Base-by-base conservation (phyloP, 2,888 invertebrate genomes). In the Brenthis hecate region DNA sequence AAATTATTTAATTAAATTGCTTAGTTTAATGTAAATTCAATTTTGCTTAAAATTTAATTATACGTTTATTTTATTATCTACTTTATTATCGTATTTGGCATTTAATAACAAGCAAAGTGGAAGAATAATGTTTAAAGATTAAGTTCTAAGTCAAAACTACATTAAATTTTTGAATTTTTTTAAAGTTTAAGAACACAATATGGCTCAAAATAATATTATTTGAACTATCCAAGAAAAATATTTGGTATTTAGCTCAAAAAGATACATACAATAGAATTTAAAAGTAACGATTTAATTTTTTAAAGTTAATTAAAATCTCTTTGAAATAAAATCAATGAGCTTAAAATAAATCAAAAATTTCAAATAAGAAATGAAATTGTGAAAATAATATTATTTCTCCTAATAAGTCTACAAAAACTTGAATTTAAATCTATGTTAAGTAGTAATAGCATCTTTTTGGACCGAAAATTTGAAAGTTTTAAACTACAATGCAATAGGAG, bases 371-470 rank as follows among this genome's bases (percentile, higher is more conserved):
- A 32, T 32, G 32, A 1, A 6, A 6, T 36, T 6, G 6, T 6
- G 36, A 36, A 36, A 2, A 8, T 8, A 36, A 36, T 36, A 23
- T 23, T 23, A 23, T 36, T 36, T 36, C 36, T 43, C 36, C 36
- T 11, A 36, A 8, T 36, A 60, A 60, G 0, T 3, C 60, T 51
- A 60, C 23, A 13, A 60, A n/a, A 19, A 48, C 14, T 54, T 32
- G 50, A 48, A 13, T 60, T 58, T 61, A 57, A 50, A 43, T 53
- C 57, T 65, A 65, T 65, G 53, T 56, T 51, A 65, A 55, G 47
- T 61, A 65, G 47, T 70, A 57, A 66, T 65, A 70, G 68, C 70
- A 70, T 70, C 68, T 13, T 57, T 47, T 72, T 72, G 70, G 72
- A 68, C 72, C 71, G 55, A 68, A 68, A 68, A 68, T 62, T 66